These are phyloP conservation scores for Anagrus nilaparvatae DNA, from an alignment of 1,140 invertebrate genomes.

Conservation along the genomic window DNA sequence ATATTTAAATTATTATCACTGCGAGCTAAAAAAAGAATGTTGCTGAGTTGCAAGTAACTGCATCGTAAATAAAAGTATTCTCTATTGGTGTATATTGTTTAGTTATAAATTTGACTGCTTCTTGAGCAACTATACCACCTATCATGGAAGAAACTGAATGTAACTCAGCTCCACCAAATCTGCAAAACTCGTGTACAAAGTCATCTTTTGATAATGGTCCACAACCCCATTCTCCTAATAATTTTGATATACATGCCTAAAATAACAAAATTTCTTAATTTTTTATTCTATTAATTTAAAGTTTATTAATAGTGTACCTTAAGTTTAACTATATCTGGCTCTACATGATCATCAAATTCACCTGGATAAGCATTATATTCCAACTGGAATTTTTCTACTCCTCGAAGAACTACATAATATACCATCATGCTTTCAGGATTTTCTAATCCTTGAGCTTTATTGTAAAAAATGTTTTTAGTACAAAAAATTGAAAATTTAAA, in stretches of 20 bases:
- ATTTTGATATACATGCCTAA: constrained; percentile 61
- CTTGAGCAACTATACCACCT: constrained; percentile 87
- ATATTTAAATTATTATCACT: too few relatives aligned
- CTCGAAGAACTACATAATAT: constrained; percentile 84
- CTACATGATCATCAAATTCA: constrained; percentile 74
- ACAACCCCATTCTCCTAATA: constrained; percentile 79
- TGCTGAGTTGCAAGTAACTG: constrained; percentile 74
- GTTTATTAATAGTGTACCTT: too few relatives aligned
- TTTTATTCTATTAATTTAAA: constrained; percentile 1
- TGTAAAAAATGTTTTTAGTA: constrained; percentile 9
- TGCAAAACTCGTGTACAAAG: constrained; percentile 88
- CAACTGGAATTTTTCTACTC: constrained; percentile 78
- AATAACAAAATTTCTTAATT: constrained; percentile 15
- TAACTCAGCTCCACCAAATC: constrained; percentile 87
- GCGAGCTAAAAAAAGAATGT: constrained; percentile 60
- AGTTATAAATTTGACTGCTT: constrained; percentile 95
- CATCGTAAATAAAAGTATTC: constrained; percentile 95
- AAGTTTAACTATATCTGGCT: constrained; percentile 78
- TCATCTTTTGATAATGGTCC: constrained; percentile 77
- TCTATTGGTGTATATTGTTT: constrained; percentile 92
- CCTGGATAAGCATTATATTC: constrained; percentile 89
- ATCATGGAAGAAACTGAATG: constrained; percentile 93
- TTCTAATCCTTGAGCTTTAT: constrained; percentile 51
- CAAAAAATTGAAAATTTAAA: constrained; percentile 1
- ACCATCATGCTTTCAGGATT: constrained; percentile 78